A percentile compares a stretch with the other conserved stretches of the same genome.
Conservation (phyloP, 2,888 invertebrate genomes). For the Alcis repandata region DNA sequence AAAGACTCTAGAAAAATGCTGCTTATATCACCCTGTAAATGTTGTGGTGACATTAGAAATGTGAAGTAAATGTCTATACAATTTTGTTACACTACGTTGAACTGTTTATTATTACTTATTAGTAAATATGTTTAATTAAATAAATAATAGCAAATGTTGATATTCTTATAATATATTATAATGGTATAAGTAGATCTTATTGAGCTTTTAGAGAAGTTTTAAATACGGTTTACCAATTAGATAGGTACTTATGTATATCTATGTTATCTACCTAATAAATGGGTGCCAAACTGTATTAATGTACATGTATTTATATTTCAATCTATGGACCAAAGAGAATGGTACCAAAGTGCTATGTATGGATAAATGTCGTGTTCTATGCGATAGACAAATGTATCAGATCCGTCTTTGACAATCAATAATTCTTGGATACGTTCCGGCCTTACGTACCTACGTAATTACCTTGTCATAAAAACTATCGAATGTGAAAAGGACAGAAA, state of each 20-base stretch:
- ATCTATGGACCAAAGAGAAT: constrained; percentile 31
- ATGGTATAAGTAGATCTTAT: constrained; percentile 22
- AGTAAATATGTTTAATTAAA: background rate
- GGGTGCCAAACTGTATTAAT: constrained; percentile 31
- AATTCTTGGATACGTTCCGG: background rate
- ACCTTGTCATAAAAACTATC: no score
- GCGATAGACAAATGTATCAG: background rate
- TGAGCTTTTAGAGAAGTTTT: constrained; percentile 26
- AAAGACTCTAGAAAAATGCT: background rate
- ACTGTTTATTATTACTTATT: background rate
- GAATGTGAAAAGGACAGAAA: no score
- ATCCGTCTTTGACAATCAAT: background rate
- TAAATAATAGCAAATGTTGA: constrained; percentile 24
- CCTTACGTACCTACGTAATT: no score
- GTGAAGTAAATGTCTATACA: background rate
- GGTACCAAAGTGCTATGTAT: constrained; percentile 27
- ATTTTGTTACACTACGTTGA: background rate
- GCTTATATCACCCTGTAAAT: background rate
- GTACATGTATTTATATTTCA: constrained; percentile 21
- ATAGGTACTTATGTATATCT: constrained; percentile 13
- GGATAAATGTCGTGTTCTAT: background rate
- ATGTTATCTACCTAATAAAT: constrained; percentile 16
- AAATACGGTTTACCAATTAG: constrained; percentile 19
- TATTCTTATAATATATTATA: constrained; percentile 20
- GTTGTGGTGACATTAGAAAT: background rate